Base-by-base conservation (phyloP, 1,140 invertebrate genomes). In the Dysdera silvatica region DNA sequence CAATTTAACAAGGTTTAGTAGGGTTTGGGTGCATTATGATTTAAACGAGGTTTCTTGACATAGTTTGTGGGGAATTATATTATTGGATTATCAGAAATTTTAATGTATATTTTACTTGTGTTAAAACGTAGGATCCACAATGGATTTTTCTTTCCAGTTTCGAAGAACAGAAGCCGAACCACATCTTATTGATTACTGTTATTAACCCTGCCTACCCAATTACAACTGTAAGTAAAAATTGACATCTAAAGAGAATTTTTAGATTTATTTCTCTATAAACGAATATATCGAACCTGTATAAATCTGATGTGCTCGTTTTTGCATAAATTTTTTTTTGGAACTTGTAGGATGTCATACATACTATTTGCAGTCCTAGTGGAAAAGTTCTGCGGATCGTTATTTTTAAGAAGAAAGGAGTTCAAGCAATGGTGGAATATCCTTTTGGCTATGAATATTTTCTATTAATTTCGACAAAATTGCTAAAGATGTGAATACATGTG, bases 361-460 rank as follows among this genome's bases (percentile, higher is more conserved):
- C 94, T 69, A 98, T 99, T 75, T 94, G 90, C 76, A 83, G 86
- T 69, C 86, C 91, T 56, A 90, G 91, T 80, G 95, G 95, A 29
- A 87, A 93, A 76, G 95, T 99, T n/a, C 84, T 91, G 67, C 85
- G 95, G 70, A 98, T 99, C 79, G 95, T 98, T 52, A 95, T 99
- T 71, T 97, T 98, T 80, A 95, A 95, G 83, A 98, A 98, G 80
- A 95, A 96, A 78, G 93, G 92, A 57, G 89, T 98, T 6, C 95
- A 98, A 78, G 94, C 94, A 54, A 95, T 99, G 90, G 93, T 99
- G 72, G 95, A 99, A 91, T 96, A 91, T 91, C 89, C 89, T 91
- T 90, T 88, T 52, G 18, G n/a, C 43, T n/a, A n/a, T n/a, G n/a
- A n/a, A n/a, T n/a, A n/a, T n/a, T n/a, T n/a, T n/a, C n/a, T n/a